Evolutionary conservation across 2,888 invertebrate genomes (phyloP), one percentile per base, ranked within the genome.

Genomic region (Abscondita cerata): DNA sequence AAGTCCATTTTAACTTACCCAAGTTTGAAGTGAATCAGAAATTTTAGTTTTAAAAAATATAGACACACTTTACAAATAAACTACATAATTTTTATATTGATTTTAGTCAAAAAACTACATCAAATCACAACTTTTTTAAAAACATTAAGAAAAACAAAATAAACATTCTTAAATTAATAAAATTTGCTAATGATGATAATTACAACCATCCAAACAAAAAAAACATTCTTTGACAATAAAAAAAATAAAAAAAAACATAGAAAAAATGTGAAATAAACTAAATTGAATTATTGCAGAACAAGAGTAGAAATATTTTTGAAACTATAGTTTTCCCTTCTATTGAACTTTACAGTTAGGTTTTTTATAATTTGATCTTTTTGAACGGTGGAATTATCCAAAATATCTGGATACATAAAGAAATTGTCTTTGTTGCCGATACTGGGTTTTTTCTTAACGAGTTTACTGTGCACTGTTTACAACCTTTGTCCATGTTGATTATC

Each of bases 331-430:
- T 13, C 15, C n/a, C n/a, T 41, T 41, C 15, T 41, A 41, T 6
- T 6, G 25, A 25, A 25, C 25, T 25, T 25, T 6, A 2, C 6
- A 25, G 6, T 25, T 41, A 13, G n/a, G n/a, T 16, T 41, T 41
- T 41, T n/a, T 41, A 41, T 15, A 16, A 41, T 41, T 41, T 41
- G 41, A 41, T 41, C 15, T 41, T 41, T 41, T n/a, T n/a, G 6
- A 41, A 40, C 41, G 2, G 6, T 15, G 4, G 41, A 9, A n/a
- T 4, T 13, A 41, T 41, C 15, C 5, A 15, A 15, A 41, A 13
- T 41, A 13, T 41, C 13, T 13, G 41, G 41, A 41, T 13, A 41
- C 5, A 41, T 15, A 36, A 36, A 36, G 33, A 11, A 36, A 11
- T 33, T 15, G 1, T 48, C 48, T 15, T 36, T 19, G 9, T 51